phyloP scores from a whole-genome alignment of 2,888 invertebrate genomes.

The Augiades crinisus region DNA sequence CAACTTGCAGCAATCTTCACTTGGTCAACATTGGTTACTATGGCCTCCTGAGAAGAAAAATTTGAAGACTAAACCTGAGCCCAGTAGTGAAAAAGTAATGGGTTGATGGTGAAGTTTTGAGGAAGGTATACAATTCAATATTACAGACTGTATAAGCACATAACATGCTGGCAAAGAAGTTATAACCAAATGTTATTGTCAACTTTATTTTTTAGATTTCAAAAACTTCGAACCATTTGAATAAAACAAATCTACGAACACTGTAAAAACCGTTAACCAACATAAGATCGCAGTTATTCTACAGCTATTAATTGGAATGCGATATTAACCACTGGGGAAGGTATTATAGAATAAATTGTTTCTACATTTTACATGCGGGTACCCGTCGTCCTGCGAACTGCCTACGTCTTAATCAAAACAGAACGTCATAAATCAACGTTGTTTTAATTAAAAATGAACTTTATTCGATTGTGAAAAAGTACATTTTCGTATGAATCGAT shows the following conservation, averaged over 20 bases:
- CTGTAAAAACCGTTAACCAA: conserved; percentile 70
- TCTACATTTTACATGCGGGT: conserved; percentile 63
- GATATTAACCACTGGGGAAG: conserved; percentile 71
- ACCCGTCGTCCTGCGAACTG: conserved; percentile 52
- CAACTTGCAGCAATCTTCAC: too few relatives aligned
- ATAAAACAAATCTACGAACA: not conserved
- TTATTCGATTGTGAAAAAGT: conserved; percentile 35
- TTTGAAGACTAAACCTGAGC: too few relatives aligned
- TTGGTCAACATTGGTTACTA: too few relatives aligned
- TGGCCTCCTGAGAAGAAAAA: too few relatives aligned
- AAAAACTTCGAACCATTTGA: not conserved
- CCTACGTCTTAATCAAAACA: conserved; percentile 34
- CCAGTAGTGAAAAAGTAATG: too few relatives aligned
- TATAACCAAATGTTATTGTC: too few relatives aligned
- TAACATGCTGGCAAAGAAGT: too few relatives aligned
- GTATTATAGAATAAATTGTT: conserved; percentile 66
- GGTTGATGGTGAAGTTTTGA: too few relatives aligned
- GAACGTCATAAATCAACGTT: conserved; percentile 39
- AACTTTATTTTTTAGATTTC: too few relatives aligned
- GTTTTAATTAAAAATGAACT: conserved; percentile 39
- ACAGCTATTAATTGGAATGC: conserved; percentile 66
- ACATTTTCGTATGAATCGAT: conserved; percentile 8
- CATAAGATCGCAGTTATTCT: conserved; percentile 58
- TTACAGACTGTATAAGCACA: too few relatives aligned
- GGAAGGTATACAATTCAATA: too few relatives aligned